Evolutionary conservation across 1,140 invertebrate genomes (phyloP).

Genomic region (Lordiphosa clarofinis): DNA sequence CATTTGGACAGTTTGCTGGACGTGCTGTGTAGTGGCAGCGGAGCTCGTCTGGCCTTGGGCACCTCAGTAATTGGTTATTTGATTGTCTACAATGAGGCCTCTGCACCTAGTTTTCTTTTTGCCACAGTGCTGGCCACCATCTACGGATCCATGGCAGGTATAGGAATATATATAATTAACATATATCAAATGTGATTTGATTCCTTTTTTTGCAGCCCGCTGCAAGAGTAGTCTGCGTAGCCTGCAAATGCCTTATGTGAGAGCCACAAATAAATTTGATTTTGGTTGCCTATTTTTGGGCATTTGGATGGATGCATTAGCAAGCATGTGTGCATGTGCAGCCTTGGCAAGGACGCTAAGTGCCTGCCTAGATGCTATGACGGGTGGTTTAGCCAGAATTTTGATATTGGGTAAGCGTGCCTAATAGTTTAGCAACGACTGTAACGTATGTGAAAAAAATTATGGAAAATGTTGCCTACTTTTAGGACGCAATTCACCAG

Average conservation of each 20-base stretch:
- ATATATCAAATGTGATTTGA: background rate
- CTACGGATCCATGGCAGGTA: conserved; percentile 68
- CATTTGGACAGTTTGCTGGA: conserved; percentile 55
- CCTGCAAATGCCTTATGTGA: conserved; percentile 76
- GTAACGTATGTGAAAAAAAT: conserved; percentile 1
- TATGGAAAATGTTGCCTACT: conserved; percentile 44
- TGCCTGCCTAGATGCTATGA: conserved; percentile 84
- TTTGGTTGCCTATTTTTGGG: conserved; percentile 81
- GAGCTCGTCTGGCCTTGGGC: conserved; percentile 71
- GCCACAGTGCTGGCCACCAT: conserved; percentile 59
- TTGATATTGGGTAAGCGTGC: conserved; percentile 62
- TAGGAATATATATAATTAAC: background rate
- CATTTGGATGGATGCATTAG: conserved; percentile 83
- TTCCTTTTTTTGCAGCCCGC: conserved; percentile 28
- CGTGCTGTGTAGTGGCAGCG: conserved; percentile 64
- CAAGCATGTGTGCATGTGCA: conserved; percentile 83
- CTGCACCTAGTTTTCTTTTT: conserved; percentile 54
- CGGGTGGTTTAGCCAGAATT: conserved; percentile 82
- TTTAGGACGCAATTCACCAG: conserved; percentile 80
- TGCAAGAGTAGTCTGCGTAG: conserved; percentile 69
- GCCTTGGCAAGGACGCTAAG: conserved; percentile 84
- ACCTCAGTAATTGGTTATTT: conserved; percentile 63
- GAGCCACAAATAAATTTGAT: conserved; percentile 78
- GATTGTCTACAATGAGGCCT: conserved; percentile 75
- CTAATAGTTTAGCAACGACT: conserved; percentile 33